phyloP scores from a whole-genome alignment of 2,797 vertebrate species.

The Paramormyrops hopkinsi region DNA sequence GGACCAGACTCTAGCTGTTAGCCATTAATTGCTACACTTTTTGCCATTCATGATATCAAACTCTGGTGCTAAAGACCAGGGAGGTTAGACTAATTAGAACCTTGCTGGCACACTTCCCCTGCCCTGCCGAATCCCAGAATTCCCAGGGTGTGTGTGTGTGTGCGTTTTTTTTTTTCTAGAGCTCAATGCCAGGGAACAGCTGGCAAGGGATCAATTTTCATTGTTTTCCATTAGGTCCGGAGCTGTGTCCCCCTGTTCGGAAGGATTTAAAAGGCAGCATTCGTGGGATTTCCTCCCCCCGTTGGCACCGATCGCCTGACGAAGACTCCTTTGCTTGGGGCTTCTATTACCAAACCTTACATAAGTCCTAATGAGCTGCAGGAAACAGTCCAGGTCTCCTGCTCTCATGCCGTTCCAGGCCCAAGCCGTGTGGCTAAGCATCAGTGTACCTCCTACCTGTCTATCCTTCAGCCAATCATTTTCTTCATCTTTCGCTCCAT shows the following conservation, averaged over 20 bases:
- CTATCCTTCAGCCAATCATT: not conserved
- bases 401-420: slow-evolving; percentile 46
- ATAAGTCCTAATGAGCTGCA: slow-evolving; percentile 61
- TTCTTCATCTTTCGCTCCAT: not conserved
- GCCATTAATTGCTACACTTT: slow-evolving; percentile 61
- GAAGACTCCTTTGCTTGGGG: slow-evolving; percentile 39
- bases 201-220: slow-evolving; percentile 43
- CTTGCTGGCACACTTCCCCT: slow-evolving; percentile 53
- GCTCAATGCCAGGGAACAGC: slow-evolving; percentile 45
- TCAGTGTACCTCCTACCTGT: not conserved
- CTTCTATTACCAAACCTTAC: slow-evolving; percentile 50
- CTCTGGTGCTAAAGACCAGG: slow-evolving; percentile 47
- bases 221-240: slow-evolving; percentile 44
- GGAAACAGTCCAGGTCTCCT: slow-evolving; percentile 56
- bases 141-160: slow-evolving; percentile 48
- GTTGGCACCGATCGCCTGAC: slow-evolving; percentile 50
- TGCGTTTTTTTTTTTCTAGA: slow-evolving; percentile 22
- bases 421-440: slow-evolving; percentile 57
- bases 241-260: slow-evolving; percentile 36
- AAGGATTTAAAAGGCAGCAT: slow-evolving; percentile 54
- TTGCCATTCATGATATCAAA: slow-evolving; percentile 63
- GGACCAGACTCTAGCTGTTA: slow-evolving; percentile 48
- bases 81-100: slow-evolving; percentile 53
- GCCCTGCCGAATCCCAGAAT: slow-evolving; percentile 29
- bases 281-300: slow-evolving; percentile 53